Conservation (phyloP, 2,113 vertebrate species). For the Nycticryphes semicollaris region DNA sequence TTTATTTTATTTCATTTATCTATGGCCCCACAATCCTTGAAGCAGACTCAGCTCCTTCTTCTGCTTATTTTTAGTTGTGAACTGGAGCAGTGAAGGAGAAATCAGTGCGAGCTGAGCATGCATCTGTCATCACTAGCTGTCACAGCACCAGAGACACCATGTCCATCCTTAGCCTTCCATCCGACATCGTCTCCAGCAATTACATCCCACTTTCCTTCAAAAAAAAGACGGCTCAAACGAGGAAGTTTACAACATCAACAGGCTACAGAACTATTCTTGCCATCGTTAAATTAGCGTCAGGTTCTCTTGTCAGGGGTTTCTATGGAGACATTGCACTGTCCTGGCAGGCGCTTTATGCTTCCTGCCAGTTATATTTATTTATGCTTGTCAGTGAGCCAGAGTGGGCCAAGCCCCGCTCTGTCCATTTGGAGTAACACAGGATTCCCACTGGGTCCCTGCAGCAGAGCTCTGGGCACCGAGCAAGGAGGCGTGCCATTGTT, state of each 20-base stretch:
- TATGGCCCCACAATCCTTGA: not conserved
- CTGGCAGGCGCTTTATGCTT: slow-evolving; percentile 41
- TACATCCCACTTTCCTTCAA: not conserved
- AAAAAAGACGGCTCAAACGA: rapidly evolving
- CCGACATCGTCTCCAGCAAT: rapidly evolving
- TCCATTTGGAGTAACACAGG: rapidly evolving
- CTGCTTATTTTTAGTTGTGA: slow-evolving; percentile 32
- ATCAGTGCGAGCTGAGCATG: not conserved
- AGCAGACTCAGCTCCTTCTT: not conserved
- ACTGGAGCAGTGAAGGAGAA: not conserved
- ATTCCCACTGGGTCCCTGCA: not conserved
- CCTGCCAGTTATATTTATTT: not conserved
- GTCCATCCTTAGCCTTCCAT: not conserved
- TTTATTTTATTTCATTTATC: not conserved
- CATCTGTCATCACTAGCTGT: not conserved
- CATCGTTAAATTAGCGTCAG: not conserved
- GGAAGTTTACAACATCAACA: not conserved
- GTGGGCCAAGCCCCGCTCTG: not conserved
- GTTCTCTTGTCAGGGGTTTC: slow-evolving; percentile 32
- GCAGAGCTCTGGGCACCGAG: not conserved
- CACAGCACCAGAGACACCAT: not conserved
- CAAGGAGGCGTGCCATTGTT: rapidly evolving
- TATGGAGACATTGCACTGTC: slow-evolving; percentile 57
- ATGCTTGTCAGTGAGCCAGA: not conserved
- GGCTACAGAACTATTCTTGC: not conserved